These are phyloP conservation scores for Panurus biarmicus DNA, from an alignment of 2,113 vertebrate genomes.

Conservation along the genomic window DNA sequence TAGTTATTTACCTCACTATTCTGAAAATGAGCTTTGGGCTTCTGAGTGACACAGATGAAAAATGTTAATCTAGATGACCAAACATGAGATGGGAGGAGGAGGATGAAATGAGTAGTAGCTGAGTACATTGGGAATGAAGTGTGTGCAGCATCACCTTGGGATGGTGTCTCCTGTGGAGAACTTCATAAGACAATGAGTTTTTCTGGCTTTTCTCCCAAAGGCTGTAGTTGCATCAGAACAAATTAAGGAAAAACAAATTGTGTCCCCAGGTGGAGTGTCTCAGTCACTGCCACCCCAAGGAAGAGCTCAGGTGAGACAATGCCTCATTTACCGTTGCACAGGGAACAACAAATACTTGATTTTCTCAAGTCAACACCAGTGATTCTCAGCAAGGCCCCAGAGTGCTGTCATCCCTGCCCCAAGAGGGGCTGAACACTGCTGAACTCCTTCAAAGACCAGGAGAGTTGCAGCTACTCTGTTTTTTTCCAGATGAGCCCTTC, in stretches of 20 bases:
- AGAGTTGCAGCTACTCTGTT: neutral
- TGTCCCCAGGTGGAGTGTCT: neutral
- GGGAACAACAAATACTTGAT: neutral
- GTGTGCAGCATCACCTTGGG: neutral
- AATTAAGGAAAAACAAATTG: neutral
- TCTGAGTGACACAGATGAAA: neutral
- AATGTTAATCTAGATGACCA: neutral
- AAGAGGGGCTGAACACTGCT: neutral
- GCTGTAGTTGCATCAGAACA: neutral
- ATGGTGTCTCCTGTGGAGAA: neutral
- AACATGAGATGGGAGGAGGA: neutral
- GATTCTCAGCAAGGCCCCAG: neutral
- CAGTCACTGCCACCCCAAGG: constrained; percentile 3
- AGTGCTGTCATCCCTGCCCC: neutral
- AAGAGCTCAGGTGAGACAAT: constrained; percentile 1
- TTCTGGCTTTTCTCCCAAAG: neutral
- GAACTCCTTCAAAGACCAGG: neutral
- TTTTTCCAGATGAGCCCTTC: neutral
- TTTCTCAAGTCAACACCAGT: neutral
- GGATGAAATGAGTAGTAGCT: neutral
- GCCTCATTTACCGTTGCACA: neutral
- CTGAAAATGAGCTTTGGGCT: neutral
- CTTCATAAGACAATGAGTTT: neutral
- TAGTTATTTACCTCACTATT: neutral
- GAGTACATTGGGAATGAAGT: neutral